Evolutionary conservation across 2,797 vertebrate species (phyloP).

Genomic region (Balearica regulorum): DNA sequence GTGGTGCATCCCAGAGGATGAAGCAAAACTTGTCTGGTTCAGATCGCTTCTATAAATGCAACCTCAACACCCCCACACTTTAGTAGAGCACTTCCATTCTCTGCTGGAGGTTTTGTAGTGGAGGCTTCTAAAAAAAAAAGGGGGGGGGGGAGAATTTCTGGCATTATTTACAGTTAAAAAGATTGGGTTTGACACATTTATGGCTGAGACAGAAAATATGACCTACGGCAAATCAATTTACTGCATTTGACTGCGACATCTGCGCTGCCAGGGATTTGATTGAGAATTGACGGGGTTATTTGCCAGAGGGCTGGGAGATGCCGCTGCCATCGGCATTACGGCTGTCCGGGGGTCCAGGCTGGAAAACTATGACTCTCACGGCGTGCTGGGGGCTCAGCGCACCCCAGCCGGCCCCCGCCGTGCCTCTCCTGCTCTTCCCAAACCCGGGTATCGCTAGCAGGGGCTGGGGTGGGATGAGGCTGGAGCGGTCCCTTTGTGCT

Average conservation of each 20-base stretch:
- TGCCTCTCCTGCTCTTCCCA: background rate
- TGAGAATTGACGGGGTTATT: background rate
- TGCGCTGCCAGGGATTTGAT: background rate
- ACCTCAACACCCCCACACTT: background rate
- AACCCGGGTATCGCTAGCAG: fast-evolving
- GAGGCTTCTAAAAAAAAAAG: background rate
- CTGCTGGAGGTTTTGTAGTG: background rate
- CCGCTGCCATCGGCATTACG: fast-evolving
- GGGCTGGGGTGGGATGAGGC: background rate
- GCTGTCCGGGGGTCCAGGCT: fast-evolving
- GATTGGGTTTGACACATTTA: constrained; percentile 23
- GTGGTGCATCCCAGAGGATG: fast-evolving
- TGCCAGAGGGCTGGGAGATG: background rate
- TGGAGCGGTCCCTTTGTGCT: background rate
- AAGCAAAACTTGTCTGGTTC: background rate
- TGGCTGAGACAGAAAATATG: constrained; percentile 23
- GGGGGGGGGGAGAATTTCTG: background rate
- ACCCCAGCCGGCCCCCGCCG: background rate
- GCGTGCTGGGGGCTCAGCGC: background rate
- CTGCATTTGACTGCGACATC: background rate
- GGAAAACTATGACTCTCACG: fast-evolving
- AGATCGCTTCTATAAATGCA: background rate
- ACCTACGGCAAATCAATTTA: constrained; percentile 46
- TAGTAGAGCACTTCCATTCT: background rate
- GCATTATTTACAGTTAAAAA: constrained; percentile 31